phyloP scores from a whole-genome alignment of 2,888 invertebrate species.

The Cartodere bifasciata region DNA sequence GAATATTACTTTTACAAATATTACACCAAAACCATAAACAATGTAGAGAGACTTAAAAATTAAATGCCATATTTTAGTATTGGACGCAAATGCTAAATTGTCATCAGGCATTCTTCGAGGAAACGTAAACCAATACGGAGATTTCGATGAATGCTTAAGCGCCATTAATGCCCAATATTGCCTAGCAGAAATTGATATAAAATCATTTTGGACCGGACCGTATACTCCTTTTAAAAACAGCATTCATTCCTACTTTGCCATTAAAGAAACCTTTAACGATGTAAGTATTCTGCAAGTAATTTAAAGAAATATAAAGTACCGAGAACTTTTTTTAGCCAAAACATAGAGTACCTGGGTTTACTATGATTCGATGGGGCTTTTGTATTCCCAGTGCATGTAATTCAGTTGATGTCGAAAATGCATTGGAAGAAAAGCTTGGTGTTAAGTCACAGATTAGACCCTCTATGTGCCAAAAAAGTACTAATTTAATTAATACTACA shows the following conservation, averaged over 20 bases:
- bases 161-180: conserved; percentile 43
- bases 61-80: conserved; percentile 38
- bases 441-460: conserved; percentile 24
- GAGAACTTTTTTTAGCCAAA: conserved; percentile 23
- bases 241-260: conserved; percentile 42
- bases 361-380: conserved; percentile 44
- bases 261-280: conserved; percentile 41
- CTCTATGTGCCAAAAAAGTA: conserved; percentile 21
- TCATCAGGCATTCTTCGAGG: conserved; percentile 56
- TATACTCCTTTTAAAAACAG: conserved; percentile 30
- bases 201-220: conserved; percentile 24
- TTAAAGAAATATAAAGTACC: no score
- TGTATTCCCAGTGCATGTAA: conserved; percentile 46
- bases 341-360: conserved; percentile 45
- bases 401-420: conserved; percentile 38
- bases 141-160: conserved; percentile 54
- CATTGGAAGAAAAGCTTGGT: conserved; percentile 29
- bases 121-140: conserved; percentile 57
- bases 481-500: no score
- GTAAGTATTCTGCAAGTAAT: no score
- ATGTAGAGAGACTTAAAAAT: not conserved
- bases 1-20: not conserved
- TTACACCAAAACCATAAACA: no score
- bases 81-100: conserved; percentile 58
- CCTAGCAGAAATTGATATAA: conserved; percentile 43